phyloP scores from a whole-genome alignment of 2,888 invertebrate genomes.

The Aelia acuminata region DNA sequence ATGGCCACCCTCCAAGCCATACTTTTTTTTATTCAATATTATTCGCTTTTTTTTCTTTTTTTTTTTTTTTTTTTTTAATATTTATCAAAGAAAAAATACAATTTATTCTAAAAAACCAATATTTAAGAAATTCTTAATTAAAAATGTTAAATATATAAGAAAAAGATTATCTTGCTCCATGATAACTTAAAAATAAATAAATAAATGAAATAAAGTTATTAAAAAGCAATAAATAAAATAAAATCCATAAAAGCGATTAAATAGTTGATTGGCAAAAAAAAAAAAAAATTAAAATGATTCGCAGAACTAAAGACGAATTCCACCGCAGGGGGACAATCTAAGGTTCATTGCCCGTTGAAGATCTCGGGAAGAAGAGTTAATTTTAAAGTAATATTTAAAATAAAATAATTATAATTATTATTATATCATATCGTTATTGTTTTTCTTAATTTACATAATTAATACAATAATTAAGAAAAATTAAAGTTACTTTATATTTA shows the following conservation, averaged over 20 bases:
- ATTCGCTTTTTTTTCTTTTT: background rate
- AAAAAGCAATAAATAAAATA: no score
- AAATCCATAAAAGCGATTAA: no score
- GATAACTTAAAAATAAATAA: background rate
- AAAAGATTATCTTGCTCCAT: background rate
- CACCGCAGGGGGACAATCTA: background rate
- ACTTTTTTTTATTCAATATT: background rate
- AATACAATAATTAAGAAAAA: no score
- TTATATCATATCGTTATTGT: no score
- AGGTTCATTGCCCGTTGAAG: background rate
- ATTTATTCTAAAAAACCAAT: background rate
- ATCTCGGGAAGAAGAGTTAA: no score
- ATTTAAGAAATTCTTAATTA: background rate
- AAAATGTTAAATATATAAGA: background rate
- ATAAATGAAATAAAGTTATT: no score
- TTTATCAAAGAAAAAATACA: background rate
- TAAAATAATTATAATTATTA: background rate
- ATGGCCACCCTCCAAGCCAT: background rate
- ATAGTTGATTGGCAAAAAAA: no score
- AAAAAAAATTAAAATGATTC: no score
- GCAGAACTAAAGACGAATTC: no score
- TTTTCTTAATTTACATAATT: no score
- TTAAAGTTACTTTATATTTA: no score
- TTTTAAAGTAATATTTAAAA: no score
- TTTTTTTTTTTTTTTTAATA: background rate